Evolutionary conservation across 2,797 vertebrate genomes (phyloP).

Genomic region (Loris lydekkerianus): DNA sequence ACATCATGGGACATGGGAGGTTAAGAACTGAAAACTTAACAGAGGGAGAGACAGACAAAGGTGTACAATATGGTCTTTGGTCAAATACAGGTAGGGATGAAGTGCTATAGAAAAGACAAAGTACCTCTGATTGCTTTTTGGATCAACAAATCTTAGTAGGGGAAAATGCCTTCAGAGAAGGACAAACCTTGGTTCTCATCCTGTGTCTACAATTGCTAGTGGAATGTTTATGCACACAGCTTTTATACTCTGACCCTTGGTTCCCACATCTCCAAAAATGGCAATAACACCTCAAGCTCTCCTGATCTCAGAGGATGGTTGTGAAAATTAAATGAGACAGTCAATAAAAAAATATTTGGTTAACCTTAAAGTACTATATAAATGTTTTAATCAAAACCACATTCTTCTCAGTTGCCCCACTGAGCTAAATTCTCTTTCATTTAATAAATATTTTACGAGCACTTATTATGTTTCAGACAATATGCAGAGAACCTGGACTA

Average conservation of each 20-base stretch:
- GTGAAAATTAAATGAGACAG: background rate
- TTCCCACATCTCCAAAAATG: conserved; percentile 13
- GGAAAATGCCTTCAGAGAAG: background rate
- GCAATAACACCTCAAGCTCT: background rate
- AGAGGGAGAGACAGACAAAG: background rate
- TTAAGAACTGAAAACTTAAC: background rate
- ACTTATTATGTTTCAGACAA: background rate
- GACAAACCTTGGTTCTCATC: conserved; percentile 7
- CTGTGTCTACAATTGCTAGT: background rate
- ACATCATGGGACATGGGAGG: background rate
- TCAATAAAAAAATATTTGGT: background rate
- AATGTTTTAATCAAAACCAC: background rate
- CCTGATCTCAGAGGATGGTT: background rate
- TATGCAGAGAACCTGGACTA: background rate
- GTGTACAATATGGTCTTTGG: no score
- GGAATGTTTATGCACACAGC: background rate
- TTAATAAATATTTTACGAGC: background rate
- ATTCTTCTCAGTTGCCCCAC: conserved; percentile 18
- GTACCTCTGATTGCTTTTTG: background rate
- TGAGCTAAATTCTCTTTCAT: background rate
- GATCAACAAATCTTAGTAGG: conserved; percentile 1
- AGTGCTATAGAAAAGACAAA: background rate
- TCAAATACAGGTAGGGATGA: background rate
- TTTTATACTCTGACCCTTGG: background rate
- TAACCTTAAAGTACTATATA: background rate